Evolutionary conservation across 2,888 invertebrate genomes (phyloP).

Genomic region (Drosophila hawaiiensis): DNA sequence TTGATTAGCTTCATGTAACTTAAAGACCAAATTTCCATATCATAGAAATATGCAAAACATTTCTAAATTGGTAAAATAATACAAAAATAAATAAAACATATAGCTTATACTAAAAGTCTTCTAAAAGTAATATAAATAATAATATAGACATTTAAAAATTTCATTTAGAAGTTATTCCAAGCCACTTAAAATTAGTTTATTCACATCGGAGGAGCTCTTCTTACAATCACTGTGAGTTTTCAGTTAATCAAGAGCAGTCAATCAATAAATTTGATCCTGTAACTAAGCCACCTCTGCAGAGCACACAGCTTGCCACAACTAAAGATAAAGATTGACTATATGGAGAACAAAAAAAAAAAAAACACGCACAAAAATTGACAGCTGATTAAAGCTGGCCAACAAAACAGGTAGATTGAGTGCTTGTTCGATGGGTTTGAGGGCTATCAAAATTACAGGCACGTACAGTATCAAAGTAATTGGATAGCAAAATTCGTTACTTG

Average conservation of each 20-base stretch:
- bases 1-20: conserved; percentile 3
- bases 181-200: background rate
- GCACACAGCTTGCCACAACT: too few relatives aligned
- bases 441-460: conserved; percentile 81
- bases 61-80: background rate
- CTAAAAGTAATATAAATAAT: background rate
- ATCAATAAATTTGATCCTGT: background rate
- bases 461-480: conserved; percentile 84
- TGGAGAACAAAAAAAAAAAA: background rate
- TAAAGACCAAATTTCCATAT: background rate
- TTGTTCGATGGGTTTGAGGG: conserved; percentile 16
- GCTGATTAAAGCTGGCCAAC: conserved; percentile 3
- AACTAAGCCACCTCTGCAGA: background rate
- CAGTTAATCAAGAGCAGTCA: background rate
- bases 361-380: background rate
- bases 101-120: background rate
- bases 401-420: background rate
- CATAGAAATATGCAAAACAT: background rate
- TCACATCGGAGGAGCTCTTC: too few relatives aligned
- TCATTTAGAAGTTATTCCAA: background rate
- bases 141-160: background rate
- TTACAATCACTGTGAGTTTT: background rate
- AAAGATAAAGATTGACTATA: background rate
- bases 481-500: conserved; percentile 70
- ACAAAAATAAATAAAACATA: background rate